These are phyloP conservation scores for Synergus japonicus DNA, from an alignment of 2,888 invertebrate genomes.

Conservation along the genomic window DNA sequence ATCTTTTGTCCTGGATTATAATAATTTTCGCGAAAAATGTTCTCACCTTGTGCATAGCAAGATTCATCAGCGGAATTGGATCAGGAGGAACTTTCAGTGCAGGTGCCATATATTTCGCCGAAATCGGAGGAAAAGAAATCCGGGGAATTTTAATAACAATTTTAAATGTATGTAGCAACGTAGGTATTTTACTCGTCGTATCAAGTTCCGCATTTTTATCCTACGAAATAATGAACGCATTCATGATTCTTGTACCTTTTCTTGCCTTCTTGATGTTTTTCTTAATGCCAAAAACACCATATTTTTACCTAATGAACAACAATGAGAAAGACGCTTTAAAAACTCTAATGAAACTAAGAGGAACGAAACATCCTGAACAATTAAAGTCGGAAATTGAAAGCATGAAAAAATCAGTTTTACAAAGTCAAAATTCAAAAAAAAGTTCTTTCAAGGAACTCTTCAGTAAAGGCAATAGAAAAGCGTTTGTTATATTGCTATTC, in stretches of 20 bases:
- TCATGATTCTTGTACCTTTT: conserved; percentile 80
- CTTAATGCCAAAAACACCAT: conserved; percentile 84
- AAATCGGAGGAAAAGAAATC: conserved; percentile 80
- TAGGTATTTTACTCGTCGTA: conserved; percentile 73
- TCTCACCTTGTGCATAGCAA: conserved; percentile 72
- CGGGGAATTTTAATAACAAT: conserved; percentile 80
- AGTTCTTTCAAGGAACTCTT: conserved; percentile 74
- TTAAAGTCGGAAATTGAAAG: conserved; percentile 80
- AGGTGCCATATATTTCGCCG: conserved; percentile 81
- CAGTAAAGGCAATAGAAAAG: conserved; percentile 79
- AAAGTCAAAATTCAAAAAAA: conserved; percentile 63
- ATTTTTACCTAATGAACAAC: conserved; percentile 79
- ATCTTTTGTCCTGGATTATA: conserved; percentile 67
- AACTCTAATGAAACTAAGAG: conserved; percentile 80
- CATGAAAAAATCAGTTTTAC: conserved; percentile 79
- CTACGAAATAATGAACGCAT: conserved; percentile 78
- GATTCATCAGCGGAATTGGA: conserved; percentile 77
- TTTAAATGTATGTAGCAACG: conserved; percentile 78
- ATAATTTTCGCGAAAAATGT: conserved; percentile 64
- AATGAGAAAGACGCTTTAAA: conserved; percentile 79
- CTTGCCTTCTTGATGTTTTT: conserved; percentile 80
- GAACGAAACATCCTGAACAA: conserved; percentile 75
- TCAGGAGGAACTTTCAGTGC: conserved; percentile 77
- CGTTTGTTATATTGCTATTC: conserved; percentile 80
- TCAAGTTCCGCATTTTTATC: conserved; percentile 76